Percentiles rank a stretch among this genome's conserved stretches.
Evolutionary conservation across 2,888 invertebrate genomes (phyloP).

Genomic region (Ichneumon xanthorius): DNA sequence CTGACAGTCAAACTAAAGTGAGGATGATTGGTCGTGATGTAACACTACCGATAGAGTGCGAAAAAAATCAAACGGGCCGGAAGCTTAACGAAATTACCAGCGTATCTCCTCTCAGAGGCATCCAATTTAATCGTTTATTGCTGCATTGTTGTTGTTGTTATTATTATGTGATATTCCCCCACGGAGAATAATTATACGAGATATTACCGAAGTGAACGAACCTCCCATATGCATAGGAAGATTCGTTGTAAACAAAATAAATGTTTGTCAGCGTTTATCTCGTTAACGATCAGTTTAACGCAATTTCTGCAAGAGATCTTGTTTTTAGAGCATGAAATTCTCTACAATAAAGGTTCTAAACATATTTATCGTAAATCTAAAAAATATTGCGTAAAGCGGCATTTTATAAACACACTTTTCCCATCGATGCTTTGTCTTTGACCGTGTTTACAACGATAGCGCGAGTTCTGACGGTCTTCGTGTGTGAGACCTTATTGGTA

Average conservation of each 20-base stretch:
- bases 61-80: slow-evolving; percentile 58
- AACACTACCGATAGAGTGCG: slow-evolving; percentile 58
- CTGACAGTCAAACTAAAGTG: slow-evolving; percentile 70
- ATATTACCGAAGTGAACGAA: neutral
- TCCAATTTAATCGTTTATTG: slow-evolving; percentile 4
- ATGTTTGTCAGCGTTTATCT: neutral
- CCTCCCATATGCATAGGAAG: neutral
- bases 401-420: neutral
- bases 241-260: neutral
- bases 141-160: neutral
- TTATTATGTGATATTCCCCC: neutral
- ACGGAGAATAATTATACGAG: neutral
- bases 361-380: neutral
- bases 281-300: neutral
- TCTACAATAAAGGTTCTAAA: neutral
- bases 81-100: slow-evolving; percentile 59
- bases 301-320: neutral
- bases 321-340: neutral
- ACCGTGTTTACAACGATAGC: neutral
- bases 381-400: neutral
- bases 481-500: neutral
- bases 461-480: neutral
- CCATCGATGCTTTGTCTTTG: neutral
- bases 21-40: slow-evolving; percentile 69
- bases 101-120: neutral